Percentiles rank a stretch among this genome's conserved stretches.
phyloP scores from a whole-genome alignment of 2,797 vertebrate species.

The Malacoctenus gilli region DNA sequence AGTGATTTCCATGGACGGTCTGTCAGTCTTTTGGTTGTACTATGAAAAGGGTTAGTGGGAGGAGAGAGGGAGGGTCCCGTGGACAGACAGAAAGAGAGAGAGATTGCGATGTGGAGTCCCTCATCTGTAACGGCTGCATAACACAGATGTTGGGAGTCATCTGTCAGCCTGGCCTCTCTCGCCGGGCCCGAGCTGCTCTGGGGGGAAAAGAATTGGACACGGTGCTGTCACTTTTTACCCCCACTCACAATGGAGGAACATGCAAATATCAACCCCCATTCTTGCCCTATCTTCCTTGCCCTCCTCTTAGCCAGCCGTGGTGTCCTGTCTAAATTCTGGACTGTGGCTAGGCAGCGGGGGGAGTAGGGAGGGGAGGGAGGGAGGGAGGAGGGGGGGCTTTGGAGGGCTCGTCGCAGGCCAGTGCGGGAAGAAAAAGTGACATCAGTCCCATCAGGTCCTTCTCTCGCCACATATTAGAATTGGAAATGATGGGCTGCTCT shows the following conservation, averaged over 20 bases:
- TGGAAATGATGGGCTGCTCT: conserved; percentile 98
- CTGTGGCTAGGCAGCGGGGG: conserved; percentile 70
- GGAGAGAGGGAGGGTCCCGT: conserved; percentile 72
- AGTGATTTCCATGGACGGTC: conserved; percentile 78
- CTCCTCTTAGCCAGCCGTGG: conserved; percentile 88
- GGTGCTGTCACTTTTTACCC: conserved; percentile 99
- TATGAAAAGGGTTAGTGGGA: conserved; percentile 65
- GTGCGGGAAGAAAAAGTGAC: conserved; percentile 87
- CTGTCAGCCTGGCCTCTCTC: conserved; percentile 98
- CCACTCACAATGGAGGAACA: conserved; percentile 95
- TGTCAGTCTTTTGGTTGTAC: conserved; percentile 68
- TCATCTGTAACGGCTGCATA: conserved; percentile 97
- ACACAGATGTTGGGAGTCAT: conserved; percentile 99
- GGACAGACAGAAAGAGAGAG: conserved; percentile 72
- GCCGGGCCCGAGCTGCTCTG: conserved; percentile 93
- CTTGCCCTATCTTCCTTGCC: conserved; percentile 62
- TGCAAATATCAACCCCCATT: conserved; percentile 89
- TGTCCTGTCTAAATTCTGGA: conserved; percentile 92
- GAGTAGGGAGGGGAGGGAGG: conserved; percentile 15
- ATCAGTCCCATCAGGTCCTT: conserved; percentile 92
- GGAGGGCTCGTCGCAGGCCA: conserved; percentile 52
- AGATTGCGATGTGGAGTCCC: conserved; percentile 82
- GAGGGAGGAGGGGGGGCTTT: no score
- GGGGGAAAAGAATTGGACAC: conserved; percentile 98
- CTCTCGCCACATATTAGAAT: conserved; percentile 91